These are phyloP conservation scores for Porites rus DNA, from an alignment of 92 coral and sea anemone species.

Conservation along the genomic window DNA sequence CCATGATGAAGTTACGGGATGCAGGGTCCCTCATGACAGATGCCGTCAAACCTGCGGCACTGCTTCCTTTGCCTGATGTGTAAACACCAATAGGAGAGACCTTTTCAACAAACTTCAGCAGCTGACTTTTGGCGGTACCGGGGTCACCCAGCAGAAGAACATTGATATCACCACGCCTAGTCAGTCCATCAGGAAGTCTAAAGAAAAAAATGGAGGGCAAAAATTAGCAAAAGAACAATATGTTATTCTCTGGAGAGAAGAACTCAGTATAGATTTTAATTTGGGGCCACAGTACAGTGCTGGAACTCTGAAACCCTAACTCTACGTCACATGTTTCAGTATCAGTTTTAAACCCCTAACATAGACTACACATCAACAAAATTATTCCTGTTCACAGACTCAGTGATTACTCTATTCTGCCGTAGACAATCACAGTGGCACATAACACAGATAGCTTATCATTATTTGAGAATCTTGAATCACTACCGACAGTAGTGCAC, in stretches of 20 bases:
- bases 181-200: slow-evolving; percentile 98
- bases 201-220: neutral
- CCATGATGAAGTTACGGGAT: slow-evolving; percentile 97
- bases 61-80: slow-evolving; percentile 98
- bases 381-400: too few relatives aligned
- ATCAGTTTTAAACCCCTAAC: too few relatives aligned
- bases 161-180: slow-evolving; percentile 98
- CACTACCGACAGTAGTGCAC: too few relatives aligned
- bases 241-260: neutral
- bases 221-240: neutral
- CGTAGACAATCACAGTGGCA: too few relatives aligned
- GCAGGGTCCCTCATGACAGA: slow-evolving; percentile 98
- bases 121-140: slow-evolving; percentile 99
- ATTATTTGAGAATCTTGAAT: too few relatives aligned
- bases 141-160: slow-evolving; percentile 96
- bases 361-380: too few relatives aligned
- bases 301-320: too few relatives aligned
- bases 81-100: slow-evolving; percentile 96
- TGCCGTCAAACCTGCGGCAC: slow-evolving; percentile 99
- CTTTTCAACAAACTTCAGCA: slow-evolving; percentile 96
- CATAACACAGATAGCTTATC: too few relatives aligned
- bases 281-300: too few relatives aligned
- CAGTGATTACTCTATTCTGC: too few relatives aligned
- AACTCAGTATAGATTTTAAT: neutral
- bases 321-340: too few relatives aligned